Base-by-base conservation (phyloP, 2,888 invertebrate genomes). In the Tinea trinotella region DNA sequence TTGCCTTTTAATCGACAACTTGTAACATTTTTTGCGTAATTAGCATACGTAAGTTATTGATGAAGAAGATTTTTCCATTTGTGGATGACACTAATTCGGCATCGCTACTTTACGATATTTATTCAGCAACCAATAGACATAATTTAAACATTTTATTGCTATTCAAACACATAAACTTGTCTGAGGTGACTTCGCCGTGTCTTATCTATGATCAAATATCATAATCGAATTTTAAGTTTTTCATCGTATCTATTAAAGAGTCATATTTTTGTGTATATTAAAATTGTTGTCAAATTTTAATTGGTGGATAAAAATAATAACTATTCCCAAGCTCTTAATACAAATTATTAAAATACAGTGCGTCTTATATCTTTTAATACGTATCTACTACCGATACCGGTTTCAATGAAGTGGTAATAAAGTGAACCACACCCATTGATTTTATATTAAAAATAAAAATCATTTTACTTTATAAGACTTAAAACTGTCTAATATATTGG, bases 71-170 rank as follows among this genome's bases (percentile, higher is more conserved):
- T 73, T 76, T 74, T 66, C 78, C 80, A 74, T 80, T 70, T 68
- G 62, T 64, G 71, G 71, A 20, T 57, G 71, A 75, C 74, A 71
- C 68, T 71, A 72, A 78, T 75, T 71, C 71, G 70, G 67, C 65
- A 52, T 58, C 58, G 69, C 68, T 76, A 72, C 63, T 81, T 83
- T 81, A 84, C 74, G 70, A 71, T 64, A 67, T 69, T 66, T 71
- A 64, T 75, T 67, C 65, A 60, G 61, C 62, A 63, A 62, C 66
- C 66, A 59, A 59, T 63, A 57, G 67, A 64, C 61, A 74, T 81
- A 77, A 76, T 63, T 80, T 63, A 61, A 61, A 65, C 61, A 69
- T 59, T 82, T 83, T 84, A 84, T 79, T 68, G 66, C 60, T 62
- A 60, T 61, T 60, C 61, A 63, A 57, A 57, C 61, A 67, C 74